Evolutionary conservation across 2,797 vertebrate genomes (phyloP).

Genomic region (Distichodus sexfasciatus): DNA sequence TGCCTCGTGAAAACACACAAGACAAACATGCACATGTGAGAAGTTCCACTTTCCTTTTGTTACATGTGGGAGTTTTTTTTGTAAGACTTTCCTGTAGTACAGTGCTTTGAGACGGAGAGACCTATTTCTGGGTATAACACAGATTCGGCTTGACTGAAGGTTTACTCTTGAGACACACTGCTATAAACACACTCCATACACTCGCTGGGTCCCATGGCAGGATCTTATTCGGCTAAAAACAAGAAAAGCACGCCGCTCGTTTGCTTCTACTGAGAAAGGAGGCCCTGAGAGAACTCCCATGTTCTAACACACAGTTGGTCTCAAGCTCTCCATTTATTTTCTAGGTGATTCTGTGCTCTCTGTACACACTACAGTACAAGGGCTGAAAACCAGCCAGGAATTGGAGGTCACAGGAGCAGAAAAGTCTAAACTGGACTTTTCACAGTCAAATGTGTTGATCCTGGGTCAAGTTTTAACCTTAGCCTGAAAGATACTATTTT

Average conservation of each 20-base stretch:
- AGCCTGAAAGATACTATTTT: too few species aligned
- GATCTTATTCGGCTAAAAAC: constrained; percentile 13
- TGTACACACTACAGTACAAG: neutral
- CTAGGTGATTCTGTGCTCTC: neutral
- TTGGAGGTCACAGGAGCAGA: neutral
- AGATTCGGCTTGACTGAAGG: constrained; percentile 44
- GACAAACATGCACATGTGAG: neutral
- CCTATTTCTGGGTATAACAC: neutral
- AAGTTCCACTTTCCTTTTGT: neutral
- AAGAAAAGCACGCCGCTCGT: neutral
- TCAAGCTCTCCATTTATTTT: neutral
- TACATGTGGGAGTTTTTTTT: neutral
- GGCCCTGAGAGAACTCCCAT: neutral
- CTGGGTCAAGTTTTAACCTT: too few species aligned
- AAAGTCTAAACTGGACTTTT: neutral
- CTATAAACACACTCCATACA: neutral
- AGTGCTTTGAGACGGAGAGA: neutral
- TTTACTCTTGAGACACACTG: neutral
- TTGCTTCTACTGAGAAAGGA: neutral
- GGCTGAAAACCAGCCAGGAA: neutral
- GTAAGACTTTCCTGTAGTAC: neutral
- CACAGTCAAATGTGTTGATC: too few species aligned
- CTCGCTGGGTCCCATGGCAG: constrained; percentile 6
- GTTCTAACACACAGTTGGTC: neutral
- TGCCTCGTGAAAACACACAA: neutral